A percentile compares a stretch with the other conserved stretches of the same genome.
Evolutionary conservation across 2,113 vertebrate species (phyloP).

Genomic region (Amphiprion ocellaris): DNA sequence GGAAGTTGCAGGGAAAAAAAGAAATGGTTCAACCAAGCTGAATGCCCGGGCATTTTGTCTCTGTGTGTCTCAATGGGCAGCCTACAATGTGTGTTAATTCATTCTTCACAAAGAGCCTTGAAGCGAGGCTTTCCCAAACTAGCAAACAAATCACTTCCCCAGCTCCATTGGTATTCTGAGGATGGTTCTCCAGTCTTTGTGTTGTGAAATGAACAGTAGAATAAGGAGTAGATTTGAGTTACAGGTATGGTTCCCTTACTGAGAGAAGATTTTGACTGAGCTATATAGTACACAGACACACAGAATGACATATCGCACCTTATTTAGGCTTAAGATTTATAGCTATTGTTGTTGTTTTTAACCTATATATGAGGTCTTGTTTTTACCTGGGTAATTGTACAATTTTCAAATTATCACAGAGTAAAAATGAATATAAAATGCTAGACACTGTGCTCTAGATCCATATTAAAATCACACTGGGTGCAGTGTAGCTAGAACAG

Average conservation of each 20-base stretch:
- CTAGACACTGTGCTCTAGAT: too few relatives aligned
- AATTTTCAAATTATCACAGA: too few relatives aligned
- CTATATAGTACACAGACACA: background rate
- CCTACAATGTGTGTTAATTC: slow-evolving; percentile 74
- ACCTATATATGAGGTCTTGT: too few relatives aligned
- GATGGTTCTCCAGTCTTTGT: slow-evolving; percentile 49
- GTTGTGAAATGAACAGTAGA: slow-evolving; percentile 51
- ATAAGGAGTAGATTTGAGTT: slow-evolving; percentile 53
- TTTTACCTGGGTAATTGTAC: too few relatives aligned
- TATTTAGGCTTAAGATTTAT: too few relatives aligned
- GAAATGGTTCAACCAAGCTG: slow-evolving; percentile 39
- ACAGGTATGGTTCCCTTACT: slow-evolving; percentile 33
- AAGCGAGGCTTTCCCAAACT: slow-evolving; percentile 66
- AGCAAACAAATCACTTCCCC: slow-evolving; percentile 68
- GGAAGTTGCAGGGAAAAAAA: slow-evolving; percentile 37
- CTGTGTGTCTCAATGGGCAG: slow-evolving; percentile 59
- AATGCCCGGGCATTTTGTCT: slow-evolving; percentile 59
- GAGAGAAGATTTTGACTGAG: slow-evolving; percentile 19
- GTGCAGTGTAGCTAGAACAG: too few relatives aligned
- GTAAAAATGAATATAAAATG: too few relatives aligned
- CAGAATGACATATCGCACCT: background rate
- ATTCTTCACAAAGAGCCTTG: slow-evolving; percentile 68
- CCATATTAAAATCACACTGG: too few relatives aligned
- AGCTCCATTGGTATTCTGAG: slow-evolving; percentile 67
- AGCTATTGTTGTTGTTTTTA: too few relatives aligned